phyloP scores from a whole-genome alignment of 2,113 vertebrate species.

The Cricetomys ansorgei region DNA sequence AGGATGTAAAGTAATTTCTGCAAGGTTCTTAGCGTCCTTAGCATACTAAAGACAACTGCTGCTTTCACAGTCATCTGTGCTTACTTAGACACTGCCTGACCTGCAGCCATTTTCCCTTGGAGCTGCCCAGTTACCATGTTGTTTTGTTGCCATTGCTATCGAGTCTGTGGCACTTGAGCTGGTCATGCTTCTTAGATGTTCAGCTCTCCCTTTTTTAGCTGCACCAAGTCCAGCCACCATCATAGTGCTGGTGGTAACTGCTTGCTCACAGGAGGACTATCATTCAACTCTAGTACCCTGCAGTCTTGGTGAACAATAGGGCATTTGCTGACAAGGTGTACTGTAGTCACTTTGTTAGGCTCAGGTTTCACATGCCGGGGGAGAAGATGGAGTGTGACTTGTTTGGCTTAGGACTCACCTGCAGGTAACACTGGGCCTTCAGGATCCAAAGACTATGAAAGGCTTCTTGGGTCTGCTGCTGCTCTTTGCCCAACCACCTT shows the following conservation, averaged over 20 bases:
- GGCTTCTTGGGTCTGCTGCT: background rate
- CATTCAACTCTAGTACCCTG: background rate
- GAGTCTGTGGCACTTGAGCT: background rate
- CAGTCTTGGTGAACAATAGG: background rate
- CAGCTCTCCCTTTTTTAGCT: background rate
- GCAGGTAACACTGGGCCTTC: background rate
- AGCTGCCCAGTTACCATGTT: background rate
- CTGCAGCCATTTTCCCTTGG: background rate
- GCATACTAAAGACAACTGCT: background rate
- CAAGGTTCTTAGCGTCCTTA: background rate
- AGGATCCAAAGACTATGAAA: background rate
- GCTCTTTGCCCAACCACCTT: background rate
- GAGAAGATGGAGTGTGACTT: background rate
- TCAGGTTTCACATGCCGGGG: background rate
- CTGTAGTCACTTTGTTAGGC: background rate
- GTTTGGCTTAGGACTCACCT: background rate
- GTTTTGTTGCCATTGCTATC: background rate
- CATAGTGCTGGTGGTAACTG: background rate
- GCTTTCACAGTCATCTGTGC: background rate
- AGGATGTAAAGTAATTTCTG: background rate
- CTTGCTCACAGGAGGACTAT: background rate
- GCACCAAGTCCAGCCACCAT: background rate
- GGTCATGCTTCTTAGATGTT: background rate
- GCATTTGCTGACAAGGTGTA: background rate
- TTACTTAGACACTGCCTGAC: background rate